Evolutionary conservation across 35 echinoderm and acorn worm genomes (phyloP), one percentile per base, ranked within the genome.

Genomic region (Chiridota heheva): DNA sequence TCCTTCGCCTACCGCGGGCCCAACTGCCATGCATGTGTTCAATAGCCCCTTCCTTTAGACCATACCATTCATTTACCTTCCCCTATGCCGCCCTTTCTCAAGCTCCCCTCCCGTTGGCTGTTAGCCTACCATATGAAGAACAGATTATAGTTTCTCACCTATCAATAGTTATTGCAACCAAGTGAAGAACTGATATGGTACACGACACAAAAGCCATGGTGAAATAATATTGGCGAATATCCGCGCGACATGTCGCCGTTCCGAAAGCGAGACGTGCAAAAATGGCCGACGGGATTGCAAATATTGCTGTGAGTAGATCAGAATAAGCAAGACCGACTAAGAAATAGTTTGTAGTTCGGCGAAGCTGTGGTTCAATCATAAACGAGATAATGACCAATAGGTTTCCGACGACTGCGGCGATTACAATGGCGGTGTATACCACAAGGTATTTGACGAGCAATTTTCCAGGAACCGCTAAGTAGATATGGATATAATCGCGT

Each of bases 181-280:
- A 35, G 62, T 78, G 75, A 22, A 49, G 51, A 18, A 78, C 58
- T 40, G 75, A 78, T 30, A 78, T 78, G 29, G 51, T 78, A 58
- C 75, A 39, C 75, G 62, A 60, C 18, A 78, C 62, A 40, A 78
- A 78, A 2, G 75, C 75, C 75, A 78, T 78, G 51, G 42, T 61
- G 75, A 78, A 78, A 29, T 40, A 78, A 39, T 78, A 78, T 16
- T 78, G 75, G 38, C 75, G 40, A 58, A 60, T 24, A 35, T 78
- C 62, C 4, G 75, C 75, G 20, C 58, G 53, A 27, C 75, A 78
- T 17, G 75, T 59, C 16, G 35, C 46, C 12, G 75, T 31, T 3
- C 75, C 75, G 27, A 36, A 61, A 37, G 58, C 75, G n/a, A 78
- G 51, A 28, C 75, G 75, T 0, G 75, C 75, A 26, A 78, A 78